These are phyloP conservation scores for Lordiphosa stackelbergi DNA, from an alignment of 1,140 invertebrate genomes.

Conservation along the genomic window DNA sequence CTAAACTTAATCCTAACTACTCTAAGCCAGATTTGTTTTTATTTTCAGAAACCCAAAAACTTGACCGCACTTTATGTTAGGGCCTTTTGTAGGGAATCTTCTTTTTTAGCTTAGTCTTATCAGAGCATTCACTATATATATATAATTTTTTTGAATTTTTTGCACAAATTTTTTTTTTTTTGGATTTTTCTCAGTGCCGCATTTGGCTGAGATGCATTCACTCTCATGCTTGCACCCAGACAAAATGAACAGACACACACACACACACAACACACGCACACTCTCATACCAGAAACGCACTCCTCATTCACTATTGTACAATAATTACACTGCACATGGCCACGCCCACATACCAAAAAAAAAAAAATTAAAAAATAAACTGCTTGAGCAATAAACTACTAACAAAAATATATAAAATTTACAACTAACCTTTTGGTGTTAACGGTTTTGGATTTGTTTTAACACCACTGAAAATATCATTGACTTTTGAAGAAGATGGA, in stretches of 20 bases:
- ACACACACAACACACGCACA: slow-evolving; percentile 8
- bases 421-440: slow-evolving; percentile 15
- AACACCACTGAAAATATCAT: no score
- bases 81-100: not conserved
- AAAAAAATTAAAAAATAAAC: slow-evolving; percentile 3
- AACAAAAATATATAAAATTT: slow-evolving; percentile 37
- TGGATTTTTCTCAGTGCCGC: not conserved
- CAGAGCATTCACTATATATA: no score
- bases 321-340: slow-evolving; percentile 51
- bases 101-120: no score
- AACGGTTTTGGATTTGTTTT: no score
- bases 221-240: slow-evolving; percentile 7
- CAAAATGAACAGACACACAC: slow-evolving; percentile 13
- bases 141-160: no score
- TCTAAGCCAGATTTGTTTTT: slow-evolving; percentile 53
- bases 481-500: no score
- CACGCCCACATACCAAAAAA: slow-evolving; percentile 40
- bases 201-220: slow-evolving; percentile 22
- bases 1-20: slow-evolving; percentile 13
- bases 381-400: slow-evolving; percentile 60
- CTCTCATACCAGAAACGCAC: no score
- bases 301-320: slow-evolving; percentile 27
- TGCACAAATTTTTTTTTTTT: slow-evolving; percentile 8
- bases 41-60: slow-evolving; percentile 38
- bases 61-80: not conserved